A percentile compares a stretch with the other conserved stretches of the same genome.
Evolutionary conservation across 2,888 invertebrate species (phyloP).

Genomic region (Dicranocentrus wangi): DNA sequence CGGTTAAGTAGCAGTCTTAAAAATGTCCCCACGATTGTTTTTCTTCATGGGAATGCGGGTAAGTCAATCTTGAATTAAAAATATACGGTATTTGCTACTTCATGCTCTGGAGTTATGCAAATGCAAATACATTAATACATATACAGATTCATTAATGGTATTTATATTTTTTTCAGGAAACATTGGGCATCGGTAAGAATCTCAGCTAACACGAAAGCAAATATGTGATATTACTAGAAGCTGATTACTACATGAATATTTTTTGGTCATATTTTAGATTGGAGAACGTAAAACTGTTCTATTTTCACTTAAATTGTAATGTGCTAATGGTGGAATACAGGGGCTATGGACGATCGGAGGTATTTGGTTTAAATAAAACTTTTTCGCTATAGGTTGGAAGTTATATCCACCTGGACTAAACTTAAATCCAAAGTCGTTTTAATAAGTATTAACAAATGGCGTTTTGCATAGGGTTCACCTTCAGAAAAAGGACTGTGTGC

Average conservation of each 20-base stretch:
- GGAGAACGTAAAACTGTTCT: conserved; percentile 90
- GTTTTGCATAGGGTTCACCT: conserved; percentile 82
- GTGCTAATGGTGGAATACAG: conserved; percentile 94
- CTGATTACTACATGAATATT: too few species aligned
- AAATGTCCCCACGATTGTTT: conserved; percentile 87
- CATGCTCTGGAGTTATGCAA: too few species aligned
- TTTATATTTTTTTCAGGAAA: too few species aligned
- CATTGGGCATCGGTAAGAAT: conserved; percentile 87
- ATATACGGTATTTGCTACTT: too few species aligned
- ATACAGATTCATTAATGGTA: too few species aligned
- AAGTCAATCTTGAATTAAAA: too few species aligned
- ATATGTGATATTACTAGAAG: neutral
- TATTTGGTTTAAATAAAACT: conserved; percentile 17
- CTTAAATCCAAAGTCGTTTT: too few species aligned
- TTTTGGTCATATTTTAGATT: conserved; percentile 77
- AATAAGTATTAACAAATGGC: neutral
- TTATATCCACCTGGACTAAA: too few species aligned
- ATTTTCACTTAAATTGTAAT: conserved; percentile 87
- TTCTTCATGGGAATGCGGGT: conserved; percentile 97
- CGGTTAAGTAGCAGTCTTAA: conserved; percentile 81
- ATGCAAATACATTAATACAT: too few species aligned
- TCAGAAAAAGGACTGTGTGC: conserved; percentile 89
- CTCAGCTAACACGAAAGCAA: neutral
- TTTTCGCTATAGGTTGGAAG: neutral
- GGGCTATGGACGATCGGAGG: conserved; percentile 89